Base-by-base conservation (phyloP, 64 coral and sea anemone species). In the Montipora cactus region DNA sequence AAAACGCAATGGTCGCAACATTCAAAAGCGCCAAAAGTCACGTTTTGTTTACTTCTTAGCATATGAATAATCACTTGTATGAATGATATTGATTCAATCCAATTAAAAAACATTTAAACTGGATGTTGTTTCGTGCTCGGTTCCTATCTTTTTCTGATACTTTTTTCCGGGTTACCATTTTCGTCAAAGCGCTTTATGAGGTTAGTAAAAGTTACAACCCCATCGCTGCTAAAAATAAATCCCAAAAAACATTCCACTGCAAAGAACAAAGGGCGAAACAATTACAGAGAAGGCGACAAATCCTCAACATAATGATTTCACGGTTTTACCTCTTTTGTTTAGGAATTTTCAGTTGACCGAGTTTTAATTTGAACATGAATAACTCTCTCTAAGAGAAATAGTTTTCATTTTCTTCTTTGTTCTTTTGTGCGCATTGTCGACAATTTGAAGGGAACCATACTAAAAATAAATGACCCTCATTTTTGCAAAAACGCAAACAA, bases 311-410 rank as follows among this genome's bases (percentile, higher is more conserved):
- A 86, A 12, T 86, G 82, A 50, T 71, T 59, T 86, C 49, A 86
- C 5, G 46, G 18, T 72, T 86, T 50, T 37, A 46, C 62, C 68
- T 45, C 82, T 23, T 86, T 86, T 68, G 37, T 47, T 48, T 46
- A 21, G 9, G 82, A 71, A 86, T 86, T 86, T 86, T 44, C 82
- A 86, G 82, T 86, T 86, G 64, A 86, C 82, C 64, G 82, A 72
- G 64, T 86, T 86, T 86, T 86, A 86, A 86, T 86, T 86, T 86
- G 66, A 86, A 22, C 82, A 70, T 45, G 72, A 86, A 86, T 70
- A 86, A 86, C 66, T 71, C 2, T 18, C 47, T 71, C 2, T 18
- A 6, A 12, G 66, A 19, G 46, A 70, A 86, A 86, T 86, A 86
- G 64, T 71, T 71, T 71, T 67, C 82, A 86, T 86, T 50, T 20